Evolutionary conservation across 2,888 invertebrate genomes (phyloP).

Genomic region (Eurois occulta): DNA sequence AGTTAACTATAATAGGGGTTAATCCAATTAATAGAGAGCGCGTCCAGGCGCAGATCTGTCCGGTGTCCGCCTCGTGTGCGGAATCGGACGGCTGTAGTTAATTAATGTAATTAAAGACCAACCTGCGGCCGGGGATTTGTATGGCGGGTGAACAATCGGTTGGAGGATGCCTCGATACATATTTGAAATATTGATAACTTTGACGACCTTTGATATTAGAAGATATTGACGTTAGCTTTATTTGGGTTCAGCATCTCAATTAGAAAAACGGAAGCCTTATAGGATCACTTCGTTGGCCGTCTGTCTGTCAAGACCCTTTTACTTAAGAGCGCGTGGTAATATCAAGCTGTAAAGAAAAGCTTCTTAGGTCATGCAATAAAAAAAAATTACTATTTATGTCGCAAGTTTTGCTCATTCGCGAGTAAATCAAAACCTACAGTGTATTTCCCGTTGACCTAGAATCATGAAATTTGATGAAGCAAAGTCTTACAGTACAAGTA

Average conservation of each 20-base stretch:
- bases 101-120: slow-evolving; percentile 52
- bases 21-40: slow-evolving; percentile 57
- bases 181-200: neutral
- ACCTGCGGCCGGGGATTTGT: slow-evolving; percentile 38
- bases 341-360: neutral
- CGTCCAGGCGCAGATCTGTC: slow-evolving; percentile 22
- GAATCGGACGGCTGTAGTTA: slow-evolving; percentile 39
- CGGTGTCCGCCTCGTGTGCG: slow-evolving; percentile 31
- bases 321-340: neutral
- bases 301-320: neutral
- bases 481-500: neutral
- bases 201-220: neutral
- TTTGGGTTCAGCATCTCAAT: neutral
- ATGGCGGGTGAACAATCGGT: slow-evolving; percentile 8
- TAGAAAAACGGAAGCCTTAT: neutral
- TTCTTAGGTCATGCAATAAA: neutral
- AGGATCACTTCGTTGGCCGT: neutral
- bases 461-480: neutral
- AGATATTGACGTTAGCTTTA: neutral
- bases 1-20: slow-evolving; percentile 55
- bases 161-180: neutral
- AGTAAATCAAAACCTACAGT: neutral
- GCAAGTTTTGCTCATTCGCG: neutral
- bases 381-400: neutral
- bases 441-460: neutral